phyloP scores from a whole-genome alignment of 2,888 invertebrate species.

The Drosophila gaucha region DNA sequence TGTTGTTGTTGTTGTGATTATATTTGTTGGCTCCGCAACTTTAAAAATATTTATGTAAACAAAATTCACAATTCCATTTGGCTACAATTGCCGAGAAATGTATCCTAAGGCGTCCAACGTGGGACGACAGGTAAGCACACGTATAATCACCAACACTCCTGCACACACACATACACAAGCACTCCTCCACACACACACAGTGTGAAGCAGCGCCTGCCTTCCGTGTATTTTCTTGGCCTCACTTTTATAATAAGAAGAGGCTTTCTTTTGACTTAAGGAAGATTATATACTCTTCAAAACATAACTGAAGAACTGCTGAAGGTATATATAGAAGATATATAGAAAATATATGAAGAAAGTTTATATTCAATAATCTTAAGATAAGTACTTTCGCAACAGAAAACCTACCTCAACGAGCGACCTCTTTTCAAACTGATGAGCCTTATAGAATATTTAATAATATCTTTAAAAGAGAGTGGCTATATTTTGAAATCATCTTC shows the following conservation, averaged over 20 bases:
- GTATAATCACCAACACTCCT: constrained; percentile 12
- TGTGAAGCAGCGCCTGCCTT: constrained; percentile 23
- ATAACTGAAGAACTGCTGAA: too few species aligned
- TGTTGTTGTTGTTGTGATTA: constrained; percentile 3
- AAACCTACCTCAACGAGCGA: too few species aligned
- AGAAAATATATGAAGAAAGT: too few species aligned
- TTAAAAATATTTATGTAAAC: constrained; percentile 28
- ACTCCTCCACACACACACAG: constrained; percentile 10
- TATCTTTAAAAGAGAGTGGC: too few species aligned
- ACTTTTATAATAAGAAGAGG: background rate
- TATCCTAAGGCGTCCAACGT: constrained; percentile 12
- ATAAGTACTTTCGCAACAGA: too few species aligned
- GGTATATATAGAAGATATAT: too few species aligned
- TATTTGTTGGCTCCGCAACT: constrained; percentile 17
- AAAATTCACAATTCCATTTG: constrained; percentile 6
- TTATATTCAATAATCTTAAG: too few species aligned
- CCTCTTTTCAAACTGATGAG: too few species aligned
- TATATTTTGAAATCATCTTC: too few species aligned
- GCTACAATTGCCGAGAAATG: constrained; percentile 40
- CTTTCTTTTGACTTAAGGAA: background rate
- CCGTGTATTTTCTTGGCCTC: constrained; percentile 16
- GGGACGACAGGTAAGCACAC: constrained; percentile 23
- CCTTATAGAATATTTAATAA: too few species aligned
- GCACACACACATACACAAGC: constrained; percentile 28
- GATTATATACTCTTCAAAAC: background rate